Evolutionary conservation across 1,140 invertebrate genomes (phyloP).

Genomic region (Sitodiplosis mosellana): DNA sequence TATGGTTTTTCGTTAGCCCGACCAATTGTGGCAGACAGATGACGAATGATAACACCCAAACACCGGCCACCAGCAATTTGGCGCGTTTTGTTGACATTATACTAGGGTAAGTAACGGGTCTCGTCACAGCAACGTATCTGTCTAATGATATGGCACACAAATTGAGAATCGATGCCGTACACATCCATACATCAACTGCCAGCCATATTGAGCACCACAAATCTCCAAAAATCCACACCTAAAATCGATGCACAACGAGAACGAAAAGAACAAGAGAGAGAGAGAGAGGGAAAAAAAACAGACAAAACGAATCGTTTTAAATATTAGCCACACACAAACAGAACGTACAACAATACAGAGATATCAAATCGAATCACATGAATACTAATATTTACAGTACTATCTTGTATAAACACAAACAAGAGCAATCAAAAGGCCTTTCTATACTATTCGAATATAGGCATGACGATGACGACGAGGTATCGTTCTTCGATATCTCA

Average conservation of each 20-base stretch:
- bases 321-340: no score
- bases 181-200: conserved; percentile 89
- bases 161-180: conserved; percentile 88
- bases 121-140: conserved; percentile 85
- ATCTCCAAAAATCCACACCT: conserved; percentile 85
- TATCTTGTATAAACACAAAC: no score
- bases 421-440: no score
- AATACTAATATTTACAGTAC: no score
- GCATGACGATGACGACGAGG: no score
- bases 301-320: no score
- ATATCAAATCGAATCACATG: no score
- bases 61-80: conserved; percentile 68
- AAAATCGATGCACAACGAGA: conserved; percentile 23
- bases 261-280: no score
- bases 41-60: conserved; percentile 90
- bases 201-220: conserved; percentile 85
- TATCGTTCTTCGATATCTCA: no score
- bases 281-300: no score
- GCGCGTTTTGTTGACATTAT: conserved; percentile 80
- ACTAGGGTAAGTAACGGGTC: conserved; percentile 81
- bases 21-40: conserved; percentile 94
- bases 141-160: conserved; percentile 82
- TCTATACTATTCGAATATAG: no score
- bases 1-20: conserved; percentile 49
- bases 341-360: no score